Evolutionary conservation across 1,140 invertebrate species (phyloP), one percentile per base, ranked within the genome.

Genomic region (Drosophila willistoni): DNA sequence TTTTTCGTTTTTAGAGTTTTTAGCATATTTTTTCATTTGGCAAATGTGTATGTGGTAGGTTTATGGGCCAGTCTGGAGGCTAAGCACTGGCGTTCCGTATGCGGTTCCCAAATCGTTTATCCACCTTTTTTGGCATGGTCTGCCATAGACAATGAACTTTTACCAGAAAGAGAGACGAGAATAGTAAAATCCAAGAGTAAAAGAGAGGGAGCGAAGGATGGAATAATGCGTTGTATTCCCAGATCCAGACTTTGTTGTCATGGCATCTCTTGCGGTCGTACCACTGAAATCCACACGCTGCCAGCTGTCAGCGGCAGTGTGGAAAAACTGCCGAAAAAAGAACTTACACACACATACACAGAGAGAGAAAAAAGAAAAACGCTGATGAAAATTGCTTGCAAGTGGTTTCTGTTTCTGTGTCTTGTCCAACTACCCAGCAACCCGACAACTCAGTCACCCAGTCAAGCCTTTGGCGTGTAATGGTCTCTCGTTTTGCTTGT

Each of bases 371-470:
- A 51, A 19, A 25, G 10, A 6, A 47, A 55, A 47, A 67, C 36
- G 83, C 84, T 89, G 83, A 86, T 86, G 83, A 89, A 86, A 86
- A 86, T 86, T 79, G 73, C 84, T 86, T 86, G 82, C 83, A 86
- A 86, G 82, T 86, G 82, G 82, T 86, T 86, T 87, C 83, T 87
- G 83, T 82, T 87, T 82, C 82, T 83, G 79, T 70, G 68, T 77
- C 73, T 77, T 67, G 54, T 51, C 71, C 68, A 67, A 71, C 74
- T 33, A 34, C 44, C 44, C 22, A 42, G 44, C 25, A 17, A 39
- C 55, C 17, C 36, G 29, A 25, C 7, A 29, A 22, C 13, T 51
- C n/a, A 57, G 7, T 44, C 74, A 77, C 44, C 68, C 64, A 73
- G 62, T 71, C 79, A 77, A 67, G 60, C 75, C 68, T 73, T 72